Conservation (phyloP, 2,797 vertebrate species). For the Allobates femoralis region DNA sequence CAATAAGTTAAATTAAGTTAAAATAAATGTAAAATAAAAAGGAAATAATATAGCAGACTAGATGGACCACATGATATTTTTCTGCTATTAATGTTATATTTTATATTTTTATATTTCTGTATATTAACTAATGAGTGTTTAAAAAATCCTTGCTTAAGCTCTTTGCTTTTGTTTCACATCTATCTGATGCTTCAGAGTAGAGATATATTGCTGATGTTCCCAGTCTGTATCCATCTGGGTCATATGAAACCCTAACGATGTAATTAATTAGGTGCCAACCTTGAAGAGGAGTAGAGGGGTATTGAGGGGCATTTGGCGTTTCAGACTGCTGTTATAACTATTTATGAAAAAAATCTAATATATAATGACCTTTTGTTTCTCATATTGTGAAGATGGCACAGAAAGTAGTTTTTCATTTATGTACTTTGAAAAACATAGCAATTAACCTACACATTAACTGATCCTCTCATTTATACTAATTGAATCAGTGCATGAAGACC, state of each 20-base stretch:
- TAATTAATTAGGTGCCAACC: background rate
- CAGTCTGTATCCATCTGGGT: background rate
- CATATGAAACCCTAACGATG: background rate
- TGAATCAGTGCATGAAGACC: constrained; percentile 21
- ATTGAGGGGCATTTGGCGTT: background rate
- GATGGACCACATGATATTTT: too few relatives aligned
- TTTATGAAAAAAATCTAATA: background rate
- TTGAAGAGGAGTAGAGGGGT: background rate
- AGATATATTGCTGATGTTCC: background rate
- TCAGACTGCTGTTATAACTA: background rate
- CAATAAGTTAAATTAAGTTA: too few relatives aligned
- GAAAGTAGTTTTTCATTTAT: background rate
- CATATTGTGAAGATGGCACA: background rate
- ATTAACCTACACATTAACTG: constrained; percentile 3
- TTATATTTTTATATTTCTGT: too few relatives aligned
- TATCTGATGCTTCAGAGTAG: background rate
- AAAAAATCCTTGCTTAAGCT: too few relatives aligned
- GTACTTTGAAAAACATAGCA: background rate
- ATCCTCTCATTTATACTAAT: constrained; percentile 25
- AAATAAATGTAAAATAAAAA: too few relatives aligned
- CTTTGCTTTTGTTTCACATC: background rate
- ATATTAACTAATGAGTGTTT: too few relatives aligned
- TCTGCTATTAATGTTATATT: too few relatives aligned
- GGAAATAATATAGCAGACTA: too few relatives aligned
- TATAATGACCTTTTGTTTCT: background rate